Conservation (phyloP, 2,113 vertebrate species). For the Rhinolophus ferrumequinum region DNA sequence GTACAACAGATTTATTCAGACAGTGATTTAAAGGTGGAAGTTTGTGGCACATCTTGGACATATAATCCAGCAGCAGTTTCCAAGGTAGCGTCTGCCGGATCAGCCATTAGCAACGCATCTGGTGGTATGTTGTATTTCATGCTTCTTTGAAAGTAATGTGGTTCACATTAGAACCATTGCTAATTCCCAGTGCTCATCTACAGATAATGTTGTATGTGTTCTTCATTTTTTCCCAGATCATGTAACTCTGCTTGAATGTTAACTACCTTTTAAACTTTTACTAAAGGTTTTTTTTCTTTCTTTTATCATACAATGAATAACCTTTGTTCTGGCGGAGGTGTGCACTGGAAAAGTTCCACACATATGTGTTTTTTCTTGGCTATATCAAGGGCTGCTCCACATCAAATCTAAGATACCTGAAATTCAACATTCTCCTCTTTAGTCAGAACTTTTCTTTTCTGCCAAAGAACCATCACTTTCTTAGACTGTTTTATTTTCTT, state of each 20-base stretch:
- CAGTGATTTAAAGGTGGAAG: conserved; percentile 99
- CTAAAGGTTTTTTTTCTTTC: not conserved
- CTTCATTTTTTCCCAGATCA: conserved; percentile 7
- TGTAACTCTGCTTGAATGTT: not conserved
- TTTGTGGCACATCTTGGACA: conserved; percentile 99
- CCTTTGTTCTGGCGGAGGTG: conserved; percentile 4
- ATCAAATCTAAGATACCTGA: conserved; percentile 1
- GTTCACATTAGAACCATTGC: conserved; percentile 34
- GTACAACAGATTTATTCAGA: conserved; percentile 99
- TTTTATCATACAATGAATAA: not conserved
- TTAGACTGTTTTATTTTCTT: conserved; percentile 2
- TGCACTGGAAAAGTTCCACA: not conserved
- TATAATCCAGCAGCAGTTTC: conserved; percentile 99
- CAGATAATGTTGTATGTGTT: not conserved
- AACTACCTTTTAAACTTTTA: not conserved
- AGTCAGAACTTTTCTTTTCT: conserved; percentile 54
- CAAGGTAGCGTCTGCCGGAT: conserved; percentile 97
- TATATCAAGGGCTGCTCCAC: not conserved
- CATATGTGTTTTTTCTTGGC: not conserved
- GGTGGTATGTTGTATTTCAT: conserved; percentile 89
- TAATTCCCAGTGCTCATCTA: not conserved
- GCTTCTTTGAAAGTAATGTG: conserved; percentile 12
- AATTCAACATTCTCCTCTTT: not conserved
- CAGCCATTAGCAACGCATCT: conserved; percentile 97
- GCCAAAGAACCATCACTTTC: conserved; percentile 6